Evolutionary conservation across 2,113 vertebrate genomes (phyloP).

Genomic region (Columba janthina): DNA sequence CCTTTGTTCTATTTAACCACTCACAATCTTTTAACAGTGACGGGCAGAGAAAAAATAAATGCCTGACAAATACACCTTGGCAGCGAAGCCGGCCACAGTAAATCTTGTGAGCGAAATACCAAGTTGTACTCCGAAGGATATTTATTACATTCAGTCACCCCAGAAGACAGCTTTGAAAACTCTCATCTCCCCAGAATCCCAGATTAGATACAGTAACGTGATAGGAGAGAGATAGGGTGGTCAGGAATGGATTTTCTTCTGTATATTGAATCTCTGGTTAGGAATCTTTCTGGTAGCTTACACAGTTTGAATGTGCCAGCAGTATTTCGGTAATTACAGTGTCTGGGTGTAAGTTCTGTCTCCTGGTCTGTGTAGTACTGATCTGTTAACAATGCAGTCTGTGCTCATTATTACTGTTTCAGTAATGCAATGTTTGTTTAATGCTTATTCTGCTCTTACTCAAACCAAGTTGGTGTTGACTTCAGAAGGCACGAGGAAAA

Average conservation of each 20-base stretch:
- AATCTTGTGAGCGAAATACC: constrained; percentile 31
- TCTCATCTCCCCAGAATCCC: constrained; percentile 15
- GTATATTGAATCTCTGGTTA: not conserved
- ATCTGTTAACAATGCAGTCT: not conserved
- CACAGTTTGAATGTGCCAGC: not conserved
- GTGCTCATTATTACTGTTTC: not conserved
- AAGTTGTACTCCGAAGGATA: not conserved
- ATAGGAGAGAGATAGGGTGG: not conserved
- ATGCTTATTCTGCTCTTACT: not conserved
- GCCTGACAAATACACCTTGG: constrained; percentile 14
- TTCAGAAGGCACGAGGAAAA: not conserved
- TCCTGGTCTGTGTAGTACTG: not conserved
- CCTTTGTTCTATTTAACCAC: constrained; percentile 36
- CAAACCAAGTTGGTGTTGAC: not conserved
- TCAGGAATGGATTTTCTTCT: constrained; percentile 1
- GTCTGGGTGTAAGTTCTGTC: not conserved
- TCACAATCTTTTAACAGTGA: not conserved
- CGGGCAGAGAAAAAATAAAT: constrained; percentile 1
- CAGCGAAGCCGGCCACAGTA: not conserved
- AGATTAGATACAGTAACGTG: not conserved
- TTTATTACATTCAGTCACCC: constrained; percentile 20
- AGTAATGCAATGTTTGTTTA: not conserved
- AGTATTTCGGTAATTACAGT: not conserved
- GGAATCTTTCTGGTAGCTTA: not conserved
- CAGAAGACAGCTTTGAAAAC: constrained; percentile 17